A percentile compares a stretch with the other conserved stretches of the same genome.
These are phyloP conservation scores for Champsocephalus gunnari DNA, from an alignment of 2,797 vertebrate genomes.

Conservation along the genomic window DNA sequence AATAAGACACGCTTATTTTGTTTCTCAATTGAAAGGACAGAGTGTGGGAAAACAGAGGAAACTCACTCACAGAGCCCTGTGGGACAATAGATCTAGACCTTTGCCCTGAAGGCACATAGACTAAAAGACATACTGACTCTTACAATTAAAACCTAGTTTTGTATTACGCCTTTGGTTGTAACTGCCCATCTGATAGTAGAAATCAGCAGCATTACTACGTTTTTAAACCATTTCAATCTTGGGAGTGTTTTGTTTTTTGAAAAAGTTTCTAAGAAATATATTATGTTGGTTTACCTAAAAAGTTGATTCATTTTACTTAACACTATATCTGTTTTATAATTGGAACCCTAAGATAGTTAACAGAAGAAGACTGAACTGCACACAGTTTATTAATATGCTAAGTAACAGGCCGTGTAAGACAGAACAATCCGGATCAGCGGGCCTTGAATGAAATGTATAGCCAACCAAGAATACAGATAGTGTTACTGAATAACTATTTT, in stretches of 20 bases:
- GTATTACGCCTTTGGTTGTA: neutral
- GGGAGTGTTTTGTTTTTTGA: neutral
- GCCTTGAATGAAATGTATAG: neutral
- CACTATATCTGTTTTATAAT: too few species aligned
- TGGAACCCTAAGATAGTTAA: neutral
- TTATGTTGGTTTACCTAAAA: neutral
- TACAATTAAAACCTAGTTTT: neutral
- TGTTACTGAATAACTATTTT: neutral
- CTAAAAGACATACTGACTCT: neutral
- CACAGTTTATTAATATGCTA: neutral
- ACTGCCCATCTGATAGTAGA: neutral
- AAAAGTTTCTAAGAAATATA: neutral
- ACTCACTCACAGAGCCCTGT: conserved; percentile 56
- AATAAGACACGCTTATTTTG: conserved; percentile 58
- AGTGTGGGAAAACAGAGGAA: conserved; percentile 69
- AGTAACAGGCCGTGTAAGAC: neutral
- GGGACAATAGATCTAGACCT: conserved; percentile 29
- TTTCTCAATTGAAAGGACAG: conserved; percentile 46
- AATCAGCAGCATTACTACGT: neutral
- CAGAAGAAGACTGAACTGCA: too few species aligned
- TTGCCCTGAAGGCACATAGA: conserved; percentile 13
- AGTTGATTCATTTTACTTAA: neutral
- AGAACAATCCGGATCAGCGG: neutral
- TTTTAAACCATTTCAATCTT: neutral
- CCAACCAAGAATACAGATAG: neutral